Base-by-base conservation (phyloP, 2,797 vertebrate genomes). In the Percopsis omiscomaycus region DNA sequence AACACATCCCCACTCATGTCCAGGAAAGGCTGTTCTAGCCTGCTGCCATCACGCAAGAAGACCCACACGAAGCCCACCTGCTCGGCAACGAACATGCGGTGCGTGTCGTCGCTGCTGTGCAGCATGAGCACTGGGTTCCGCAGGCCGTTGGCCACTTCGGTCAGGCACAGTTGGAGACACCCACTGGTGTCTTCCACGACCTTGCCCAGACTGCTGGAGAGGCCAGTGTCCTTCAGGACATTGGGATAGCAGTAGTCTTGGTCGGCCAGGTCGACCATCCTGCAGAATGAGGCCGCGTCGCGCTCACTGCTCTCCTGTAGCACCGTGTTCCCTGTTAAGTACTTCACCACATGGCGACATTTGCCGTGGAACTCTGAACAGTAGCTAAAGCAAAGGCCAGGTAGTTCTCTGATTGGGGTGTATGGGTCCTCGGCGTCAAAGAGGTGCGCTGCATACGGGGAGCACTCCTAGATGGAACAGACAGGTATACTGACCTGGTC, bases 41-140 rank as follows among this genome's bases (percentile, higher is more conserved):
- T 92, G 30, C 95, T 94, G 32, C 81, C 80, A 30, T 96, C 92
- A 0, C 94, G 93, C 37, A 99, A 94, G 86, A 95, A 98, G 6
- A 92, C 84, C 97, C 97, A 98, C 58, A 99, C 96, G 79, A 98
- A 73, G 61, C 97, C 97, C 42, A 98, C 88, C 84, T 98, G 97
- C 83, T 99, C 97, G 0, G 96, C 97, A 46, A 98, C 85, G 54
- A 99, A 99, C 75, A 98, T 94, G 55, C 97, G 89, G 73, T 98
- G 95, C 0, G 95, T 97, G 60, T 96, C 95, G 0, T 99, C 97
- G 0, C 87, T 91, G 37, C 97, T 95, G 0, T 98, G 96, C 13
- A 95, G 94, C 96, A 99, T 96, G 0, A 94, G 96, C 0, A 99
- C 91, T 0, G 97, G 97, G 68, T 98, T 99, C 56, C 88, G 87